Base-by-base conservation (phyloP, 2,113 vertebrate species). In the Pygoscelis adeliae region DNA sequence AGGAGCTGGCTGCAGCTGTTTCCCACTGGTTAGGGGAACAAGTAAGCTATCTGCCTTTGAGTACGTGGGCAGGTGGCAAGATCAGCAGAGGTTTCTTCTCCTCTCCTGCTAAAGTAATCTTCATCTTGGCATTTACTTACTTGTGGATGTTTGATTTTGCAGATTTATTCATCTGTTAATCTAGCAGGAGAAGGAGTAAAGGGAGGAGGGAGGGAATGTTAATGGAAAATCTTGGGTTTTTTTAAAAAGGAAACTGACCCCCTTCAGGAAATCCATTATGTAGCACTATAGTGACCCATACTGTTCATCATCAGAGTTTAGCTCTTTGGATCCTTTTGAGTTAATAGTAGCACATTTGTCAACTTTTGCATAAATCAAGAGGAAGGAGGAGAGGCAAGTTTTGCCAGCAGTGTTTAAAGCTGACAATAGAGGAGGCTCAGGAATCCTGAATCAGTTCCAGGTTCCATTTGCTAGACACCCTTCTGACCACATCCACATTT, bases 101-200 rank as follows among this genome's bases (percentile, higher is more conserved):
- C 52, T 90, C n/a, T 81, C n/a, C 36, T 74, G 17, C 25, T 53
- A 81, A 70, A 62, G 22, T 40, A 77, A 66, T 40, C 29, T 82
- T 94, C 53, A 53, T 87, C 32, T 63, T 76, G 32, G 47, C 65
- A 87, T 89, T 93, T 94, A 86, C 42, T 84, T 92, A 87, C 46
- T 47, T 83, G 27, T 61, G 84, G 69, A 65, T 91, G 92, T 79
- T 97, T 96, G 84, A 93, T 93, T 95, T 96, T 32, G 36, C 36
- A 96, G 95, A 89, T 87, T 93, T 96, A 97, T 93, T 87, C 5
- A 6, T 52, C 91, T 94, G 82, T 79, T 96, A 94, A 85, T 82
- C 44, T 85, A 76, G 26, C 22, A 86, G 58, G 25, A 91, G 62
- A 82, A 82, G 47, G 47, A 95, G 73, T 82, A 87, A 72, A 88